phyloP scores from a whole-genome alignment of 2,888 invertebrate genomes.

The Melieria picta region DNA sequence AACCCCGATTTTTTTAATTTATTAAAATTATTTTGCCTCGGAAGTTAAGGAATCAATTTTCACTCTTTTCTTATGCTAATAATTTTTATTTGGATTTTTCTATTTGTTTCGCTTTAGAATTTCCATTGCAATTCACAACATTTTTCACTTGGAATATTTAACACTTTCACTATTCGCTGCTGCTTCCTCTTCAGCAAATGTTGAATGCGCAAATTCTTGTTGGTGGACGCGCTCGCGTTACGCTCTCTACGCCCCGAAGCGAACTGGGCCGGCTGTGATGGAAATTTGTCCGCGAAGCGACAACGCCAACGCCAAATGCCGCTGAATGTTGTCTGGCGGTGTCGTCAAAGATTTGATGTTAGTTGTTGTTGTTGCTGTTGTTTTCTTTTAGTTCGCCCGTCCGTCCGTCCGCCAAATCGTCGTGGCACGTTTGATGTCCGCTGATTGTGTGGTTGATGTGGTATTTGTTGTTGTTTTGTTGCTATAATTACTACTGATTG shows the following conservation, averaged over 20 bases:
- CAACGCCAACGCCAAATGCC: constrained; percentile 29
- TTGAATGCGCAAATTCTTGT: background rate
- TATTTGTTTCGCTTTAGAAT: background rate
- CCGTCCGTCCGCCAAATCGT: background rate
- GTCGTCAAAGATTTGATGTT: constrained; percentile 9
- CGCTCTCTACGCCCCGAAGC: constrained; percentile 55
- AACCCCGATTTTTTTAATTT: too few species aligned
- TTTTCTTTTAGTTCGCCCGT: background rate
- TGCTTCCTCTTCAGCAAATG: background rate
- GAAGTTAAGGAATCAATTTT: background rate
- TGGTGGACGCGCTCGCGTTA: constrained; percentile 43
- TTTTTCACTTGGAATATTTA: background rate
- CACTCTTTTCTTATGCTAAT: background rate
- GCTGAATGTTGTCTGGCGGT: constrained; percentile 19
- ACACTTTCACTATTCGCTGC: background rate
- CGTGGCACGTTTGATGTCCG: background rate
- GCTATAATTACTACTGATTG: constrained; percentile 6
- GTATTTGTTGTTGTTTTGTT: constrained; percentile 24
- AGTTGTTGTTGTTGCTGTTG: background rate
- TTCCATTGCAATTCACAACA: background rate
- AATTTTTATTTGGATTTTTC: background rate
- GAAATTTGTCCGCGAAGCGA: constrained; percentile 56
- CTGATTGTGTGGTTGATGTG: constrained; percentile 26
- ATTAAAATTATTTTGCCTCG: background rate
- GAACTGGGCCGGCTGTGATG: constrained; percentile 56